Evolutionary conservation across 2,113 vertebrate genomes (phyloP).

Genomic region (Aegypius monachus): DNA sequence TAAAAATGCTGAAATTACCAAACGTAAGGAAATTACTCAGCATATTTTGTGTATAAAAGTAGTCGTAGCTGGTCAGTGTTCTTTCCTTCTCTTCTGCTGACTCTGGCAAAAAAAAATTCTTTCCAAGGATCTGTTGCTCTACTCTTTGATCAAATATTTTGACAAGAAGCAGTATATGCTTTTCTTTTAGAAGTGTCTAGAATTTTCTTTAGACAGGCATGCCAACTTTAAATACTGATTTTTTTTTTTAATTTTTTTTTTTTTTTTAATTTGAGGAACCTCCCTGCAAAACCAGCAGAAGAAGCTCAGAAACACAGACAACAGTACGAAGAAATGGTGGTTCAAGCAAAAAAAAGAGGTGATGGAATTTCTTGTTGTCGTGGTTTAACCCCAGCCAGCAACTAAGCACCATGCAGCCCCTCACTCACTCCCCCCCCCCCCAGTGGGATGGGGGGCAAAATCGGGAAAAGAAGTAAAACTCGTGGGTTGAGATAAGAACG

Average conservation of each 20-base stretch:
- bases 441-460: too few relatives aligned
- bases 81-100: constrained; percentile 40
- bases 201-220: neutral
- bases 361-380: neutral
- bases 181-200: neutral
- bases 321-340: constrained; percentile 97
- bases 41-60: neutral
- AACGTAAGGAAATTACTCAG: constrained; percentile 50
- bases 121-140: constrained; percentile 18
- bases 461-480: too few relatives aligned
- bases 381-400: too few relatives aligned
- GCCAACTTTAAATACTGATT: neutral
- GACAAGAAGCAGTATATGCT: neutral
- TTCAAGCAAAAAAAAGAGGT: constrained; percentile 94
- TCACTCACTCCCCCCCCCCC: too few relatives aligned
- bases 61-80: neutral
- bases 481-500: too few relatives aligned
- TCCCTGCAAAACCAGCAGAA: constrained; percentile 94
- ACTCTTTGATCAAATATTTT: constrained; percentile 7
- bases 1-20: constrained; percentile 46
- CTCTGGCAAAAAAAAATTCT: neutral
- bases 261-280: constrained; percentile 76
- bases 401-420: too few relatives aligned
- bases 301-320: constrained; percentile 93
- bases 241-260: neutral